phyloP scores from a whole-genome alignment of 2,113 vertebrate species.

The Haemorhous mexicanus region DNA sequence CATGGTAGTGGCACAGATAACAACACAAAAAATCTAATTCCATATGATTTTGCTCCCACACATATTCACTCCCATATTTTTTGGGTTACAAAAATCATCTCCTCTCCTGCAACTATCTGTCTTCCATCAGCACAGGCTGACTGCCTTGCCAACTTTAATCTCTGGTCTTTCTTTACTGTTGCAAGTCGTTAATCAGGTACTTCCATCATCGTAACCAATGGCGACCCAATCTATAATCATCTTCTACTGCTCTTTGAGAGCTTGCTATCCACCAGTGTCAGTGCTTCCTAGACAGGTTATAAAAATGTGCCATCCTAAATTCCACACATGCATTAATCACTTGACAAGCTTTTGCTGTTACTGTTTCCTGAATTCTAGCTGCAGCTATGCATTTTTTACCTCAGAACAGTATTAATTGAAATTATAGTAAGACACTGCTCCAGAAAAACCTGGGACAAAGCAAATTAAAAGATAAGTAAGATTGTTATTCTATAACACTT shows the following conservation, averaged over 20 bases:
- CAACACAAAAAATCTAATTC: neutral
- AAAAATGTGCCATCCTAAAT: slow-evolving; percentile 43
- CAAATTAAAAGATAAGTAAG: neutral
- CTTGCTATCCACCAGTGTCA: neutral
- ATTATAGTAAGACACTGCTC: neutral
- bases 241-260: slow-evolving; percentile 10
- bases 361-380: neutral
- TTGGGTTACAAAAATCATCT: slow-evolving; percentile 1
- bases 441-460: neutral
- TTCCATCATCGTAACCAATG: slow-evolving; percentile 28
- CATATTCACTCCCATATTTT: neutral
- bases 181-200: slow-evolving; percentile 49
- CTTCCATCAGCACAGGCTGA: neutral
- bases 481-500: neutral
- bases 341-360: neutral
- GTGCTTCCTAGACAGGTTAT: neutral
- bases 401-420: neutral
- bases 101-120: neutral
- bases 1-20: neutral
- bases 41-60: neutral
- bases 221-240: slow-evolving; percentile 44
- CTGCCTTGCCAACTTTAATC: slow-evolving; percentile 12
- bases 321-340: slow-evolving; percentile 33
- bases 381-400: neutral
- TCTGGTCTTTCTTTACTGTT: neutral